phyloP scores from a whole-genome alignment of 2,797 vertebrate species.

The Tauraco hartlaubi region DNA sequence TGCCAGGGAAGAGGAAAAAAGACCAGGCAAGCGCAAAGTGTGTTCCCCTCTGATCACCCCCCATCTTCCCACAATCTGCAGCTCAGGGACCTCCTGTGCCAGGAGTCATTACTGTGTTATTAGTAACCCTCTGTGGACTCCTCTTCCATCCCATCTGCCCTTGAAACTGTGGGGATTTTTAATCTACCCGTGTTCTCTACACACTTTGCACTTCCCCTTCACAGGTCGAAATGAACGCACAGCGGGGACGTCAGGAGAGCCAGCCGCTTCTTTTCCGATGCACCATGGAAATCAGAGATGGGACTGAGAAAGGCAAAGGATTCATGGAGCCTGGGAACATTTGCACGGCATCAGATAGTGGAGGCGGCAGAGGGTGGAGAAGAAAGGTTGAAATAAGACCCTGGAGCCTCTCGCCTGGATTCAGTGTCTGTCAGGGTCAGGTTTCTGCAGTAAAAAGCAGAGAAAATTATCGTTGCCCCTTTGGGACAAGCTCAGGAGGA shows the following conservation, averaged over 20 bases:
- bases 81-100: not conserved
- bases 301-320: not conserved
- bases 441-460: not conserved
- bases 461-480: not conserved
- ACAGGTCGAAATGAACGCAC: not conserved
- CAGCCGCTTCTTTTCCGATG: not conserved
- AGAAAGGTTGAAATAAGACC: not conserved
- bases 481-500: not conserved
- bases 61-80: not conserved
- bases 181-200: not conserved
- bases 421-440: not conserved
- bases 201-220: not conserved
- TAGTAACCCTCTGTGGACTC: not conserved
- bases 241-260: not conserved
- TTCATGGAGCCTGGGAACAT: not conserved
- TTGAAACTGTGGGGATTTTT: not conserved
- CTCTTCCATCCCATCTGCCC: not conserved
- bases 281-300: slow-evolving; percentile 21
- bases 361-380: not conserved
- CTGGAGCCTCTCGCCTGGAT: not conserved
- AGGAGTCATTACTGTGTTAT: not conserved
- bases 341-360: slow-evolving; percentile 13
- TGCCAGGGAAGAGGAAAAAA: not conserved
- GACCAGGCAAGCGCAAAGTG: accelerated
- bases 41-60: not conserved